Evolutionary conservation across 2,888 invertebrate species (phyloP).

Genomic region (Eudemis profundana): DNA sequence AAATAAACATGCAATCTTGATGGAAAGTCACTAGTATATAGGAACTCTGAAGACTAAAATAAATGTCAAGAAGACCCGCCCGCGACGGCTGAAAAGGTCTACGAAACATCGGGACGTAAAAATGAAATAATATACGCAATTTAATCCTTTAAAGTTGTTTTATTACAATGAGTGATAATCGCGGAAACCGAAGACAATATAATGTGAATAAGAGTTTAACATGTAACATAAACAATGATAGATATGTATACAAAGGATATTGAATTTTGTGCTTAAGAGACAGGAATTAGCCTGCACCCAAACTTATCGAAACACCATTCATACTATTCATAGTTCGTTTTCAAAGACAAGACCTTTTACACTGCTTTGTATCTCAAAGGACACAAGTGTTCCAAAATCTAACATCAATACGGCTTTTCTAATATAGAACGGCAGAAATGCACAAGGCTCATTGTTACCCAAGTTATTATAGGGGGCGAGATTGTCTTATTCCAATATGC

Average conservation of each 20-base stretch:
- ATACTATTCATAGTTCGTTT: conserved; percentile 5
- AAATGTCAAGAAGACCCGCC: too few relatives aligned
- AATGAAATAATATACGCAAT: too few relatives aligned
- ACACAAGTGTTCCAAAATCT: not conserved
- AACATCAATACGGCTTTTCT: conserved; percentile 1
- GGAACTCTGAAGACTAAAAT: too few relatives aligned
- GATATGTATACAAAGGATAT: not conserved
- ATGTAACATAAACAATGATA: too few relatives aligned
- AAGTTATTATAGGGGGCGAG: conserved; percentile 70
- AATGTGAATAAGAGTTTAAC: too few relatives aligned
- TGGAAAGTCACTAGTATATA: too few relatives aligned
- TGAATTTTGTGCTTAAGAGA: not conserved
- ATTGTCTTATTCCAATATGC: conserved; percentile 79
- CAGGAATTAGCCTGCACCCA: conserved; percentile 10
- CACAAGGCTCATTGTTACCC: conserved; percentile 55
- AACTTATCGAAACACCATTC: conserved; percentile 13
- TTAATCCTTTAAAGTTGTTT: too few relatives aligned
- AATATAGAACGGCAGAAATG: conserved; percentile 13
- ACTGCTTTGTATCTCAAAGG: not conserved
- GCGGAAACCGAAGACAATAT: too few relatives aligned
- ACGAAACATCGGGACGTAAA: too few relatives aligned
- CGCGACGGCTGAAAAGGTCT: too few relatives aligned
- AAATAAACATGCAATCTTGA: too few relatives aligned
- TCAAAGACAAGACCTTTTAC: not conserved
- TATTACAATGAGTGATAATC: too few relatives aligned